These are phyloP conservation scores for Scophthalmus maximus DNA, from an alignment of 2,113 vertebrate genomes.

Conservation along the genomic window DNA sequence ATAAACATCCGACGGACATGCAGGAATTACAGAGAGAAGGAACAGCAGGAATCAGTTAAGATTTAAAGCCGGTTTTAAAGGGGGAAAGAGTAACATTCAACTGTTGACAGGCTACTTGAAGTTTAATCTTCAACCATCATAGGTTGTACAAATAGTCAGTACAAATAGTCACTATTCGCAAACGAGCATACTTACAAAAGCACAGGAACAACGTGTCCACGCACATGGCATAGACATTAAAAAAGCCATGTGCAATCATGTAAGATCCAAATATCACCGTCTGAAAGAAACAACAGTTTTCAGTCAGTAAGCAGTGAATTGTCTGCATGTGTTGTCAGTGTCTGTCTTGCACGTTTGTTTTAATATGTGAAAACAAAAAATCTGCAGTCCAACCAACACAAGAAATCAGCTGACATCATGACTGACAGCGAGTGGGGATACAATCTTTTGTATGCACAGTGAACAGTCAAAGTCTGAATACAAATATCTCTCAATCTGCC, in stretches of 20 bases:
- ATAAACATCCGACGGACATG: conserved; percentile 23
- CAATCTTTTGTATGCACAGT: neutral
- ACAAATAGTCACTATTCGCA: neutral
- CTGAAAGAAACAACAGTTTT: conserved; percentile 77
- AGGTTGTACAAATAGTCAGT: neutral
- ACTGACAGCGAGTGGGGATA: neutral
- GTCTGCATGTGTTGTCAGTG: no score
- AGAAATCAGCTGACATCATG: neutral
- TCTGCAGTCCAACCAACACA: neutral
- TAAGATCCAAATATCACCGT: conserved; percentile 93
- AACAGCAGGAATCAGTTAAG: conserved; percentile 8
- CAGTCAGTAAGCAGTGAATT: neutral
- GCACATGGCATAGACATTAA: conserved; percentile 97
- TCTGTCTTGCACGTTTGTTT: neutral
- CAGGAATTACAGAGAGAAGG: conserved; percentile 36
- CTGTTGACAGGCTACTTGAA: neutral
- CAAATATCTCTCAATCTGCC: no score
- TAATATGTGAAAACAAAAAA: neutral
- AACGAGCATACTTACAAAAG: conserved; percentile 91
- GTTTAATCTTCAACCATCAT: neutral
- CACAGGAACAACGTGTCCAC: conserved; percentile 98
- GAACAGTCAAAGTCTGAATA: neutral
- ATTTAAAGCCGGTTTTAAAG: neutral
- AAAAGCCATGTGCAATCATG: conserved; percentile 93
- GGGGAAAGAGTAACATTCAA: neutral